Evolutionary conservation across 2,888 invertebrate species (phyloP).

Genomic region (Watsonalla binaria): DNA sequence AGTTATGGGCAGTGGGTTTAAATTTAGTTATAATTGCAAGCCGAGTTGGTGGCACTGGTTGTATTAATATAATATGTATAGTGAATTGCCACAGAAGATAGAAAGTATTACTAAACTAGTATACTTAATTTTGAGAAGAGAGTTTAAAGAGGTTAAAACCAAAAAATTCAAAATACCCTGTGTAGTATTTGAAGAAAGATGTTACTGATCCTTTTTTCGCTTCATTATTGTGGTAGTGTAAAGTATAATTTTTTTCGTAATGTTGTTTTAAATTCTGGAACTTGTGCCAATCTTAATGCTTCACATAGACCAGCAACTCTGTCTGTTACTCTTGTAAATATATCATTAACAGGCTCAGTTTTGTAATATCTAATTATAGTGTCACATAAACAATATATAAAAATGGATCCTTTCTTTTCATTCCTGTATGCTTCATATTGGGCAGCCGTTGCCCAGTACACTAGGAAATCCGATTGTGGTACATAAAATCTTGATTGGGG

Average conservation of each 20-base stretch:
- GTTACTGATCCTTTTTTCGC: too few relatives aligned
- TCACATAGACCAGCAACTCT: constrained; percentile 41
- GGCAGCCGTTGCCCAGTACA: constrained; percentile 68
- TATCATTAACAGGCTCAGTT: constrained; percentile 51
- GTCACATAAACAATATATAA: constrained; percentile 58
- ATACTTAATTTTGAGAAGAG: too few relatives aligned
- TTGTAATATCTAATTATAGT: constrained; percentile 36
- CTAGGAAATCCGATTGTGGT: constrained; percentile 55
- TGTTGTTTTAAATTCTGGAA: constrained; percentile 55
- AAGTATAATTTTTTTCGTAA: constrained; percentile 60
- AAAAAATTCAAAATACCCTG: too few relatives aligned
- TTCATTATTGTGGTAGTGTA: constrained; percentile 21
- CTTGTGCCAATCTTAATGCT: constrained; percentile 39
- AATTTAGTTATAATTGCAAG: too few relatives aligned
- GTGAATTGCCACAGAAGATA: too few relatives aligned
- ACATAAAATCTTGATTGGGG: constrained; percentile 26
- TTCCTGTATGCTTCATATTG: constrained; percentile 62
- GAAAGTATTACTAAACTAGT: too few relatives aligned
- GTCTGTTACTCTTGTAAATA: constrained; percentile 58
- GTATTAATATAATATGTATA: too few relatives aligned
- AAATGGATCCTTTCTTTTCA: constrained; percentile 54
- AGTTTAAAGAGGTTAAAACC: too few relatives aligned
- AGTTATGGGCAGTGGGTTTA: too few relatives aligned
- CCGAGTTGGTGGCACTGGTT: too few relatives aligned
- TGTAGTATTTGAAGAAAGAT: too few relatives aligned